These are phyloP conservation scores for Fregetta grallaria DNA, from an alignment of 2,113 vertebrate species.

Conservation along the genomic window DNA sequence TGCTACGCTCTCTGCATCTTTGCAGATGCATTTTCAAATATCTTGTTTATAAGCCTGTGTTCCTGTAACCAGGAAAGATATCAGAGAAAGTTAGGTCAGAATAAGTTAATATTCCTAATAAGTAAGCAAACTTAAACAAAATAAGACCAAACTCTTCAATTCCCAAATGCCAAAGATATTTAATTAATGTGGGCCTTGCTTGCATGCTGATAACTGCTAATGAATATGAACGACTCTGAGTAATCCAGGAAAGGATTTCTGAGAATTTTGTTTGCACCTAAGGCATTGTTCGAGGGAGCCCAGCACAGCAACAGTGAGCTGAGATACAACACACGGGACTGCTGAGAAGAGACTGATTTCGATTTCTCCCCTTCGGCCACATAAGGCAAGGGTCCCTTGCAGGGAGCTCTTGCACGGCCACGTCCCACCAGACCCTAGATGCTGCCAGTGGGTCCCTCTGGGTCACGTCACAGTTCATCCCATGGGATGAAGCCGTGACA, in stretches of 20 bases:
- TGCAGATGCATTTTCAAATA: neutral
- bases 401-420: neutral
- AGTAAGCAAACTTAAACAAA: conserved; percentile 40
- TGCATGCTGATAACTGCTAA: conserved; percentile 48
- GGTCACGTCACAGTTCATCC: neutral
- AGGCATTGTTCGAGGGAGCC: conserved; percentile 1
- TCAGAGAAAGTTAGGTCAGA: conserved; percentile 13
- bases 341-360: neutral
- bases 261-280: conserved; percentile 50
- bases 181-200: conserved; percentile 49
- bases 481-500: neutral
- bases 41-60: neutral
- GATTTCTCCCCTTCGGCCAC: neutral
- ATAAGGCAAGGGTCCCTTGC: neutral
- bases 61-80: neutral
- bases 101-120: conserved; percentile 12
- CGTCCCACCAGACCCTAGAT: neutral
- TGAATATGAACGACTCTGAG: conserved; percentile 63
- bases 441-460: neutral
- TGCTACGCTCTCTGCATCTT: neutral
- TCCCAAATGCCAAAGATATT: conserved; percentile 46
- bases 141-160: conserved; percentile 5
- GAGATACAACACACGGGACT: neutral
- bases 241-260: conserved; percentile 47
- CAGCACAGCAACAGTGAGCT: fast-evolving